Evolutionary conservation across 2,113 vertebrate species (phyloP).

Genomic region (Scomber colias): DNA sequence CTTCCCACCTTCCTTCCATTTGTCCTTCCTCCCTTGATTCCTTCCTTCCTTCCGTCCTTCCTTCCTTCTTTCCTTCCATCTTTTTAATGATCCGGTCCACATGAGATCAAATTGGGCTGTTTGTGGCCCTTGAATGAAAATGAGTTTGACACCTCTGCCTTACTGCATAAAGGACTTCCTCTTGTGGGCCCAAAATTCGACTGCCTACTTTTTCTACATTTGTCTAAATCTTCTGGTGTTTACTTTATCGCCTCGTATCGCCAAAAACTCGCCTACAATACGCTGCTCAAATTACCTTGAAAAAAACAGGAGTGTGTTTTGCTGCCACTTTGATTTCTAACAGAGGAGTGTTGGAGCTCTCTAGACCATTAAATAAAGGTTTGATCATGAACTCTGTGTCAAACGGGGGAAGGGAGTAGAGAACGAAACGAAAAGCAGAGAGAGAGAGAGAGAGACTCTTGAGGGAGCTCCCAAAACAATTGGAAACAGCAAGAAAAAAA

Average conservation of each 20-base stretch:
- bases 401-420: slow-evolving; percentile 16
- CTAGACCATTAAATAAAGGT: not conserved
- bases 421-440: too few species aligned
- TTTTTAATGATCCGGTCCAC: too few species aligned
- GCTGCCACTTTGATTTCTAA: slow-evolving; percentile 21
- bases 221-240: not conserved
- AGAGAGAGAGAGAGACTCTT: not conserved
- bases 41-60: too few species aligned
- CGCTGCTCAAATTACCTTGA: slow-evolving; percentile 14
- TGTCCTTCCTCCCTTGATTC: too few species aligned
- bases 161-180: too few species aligned
- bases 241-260: not conserved
- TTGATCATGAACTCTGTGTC: not conserved
- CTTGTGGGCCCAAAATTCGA: too few species aligned
- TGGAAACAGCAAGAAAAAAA: slow-evolving; percentile 1
- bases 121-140: too few species aligned
- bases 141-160: too few species aligned
- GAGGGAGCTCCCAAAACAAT: not conserved
- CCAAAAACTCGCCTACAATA: slow-evolving; percentile 16
- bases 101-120: too few species aligned
- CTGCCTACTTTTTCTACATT: slow-evolving; percentile 4
- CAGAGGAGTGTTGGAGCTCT: slow-evolving; percentile 9
- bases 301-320: slow-evolving; percentile 19
- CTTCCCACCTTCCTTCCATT: too few species aligned
- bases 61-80: too few species aligned